Conservation (phyloP, 2,888 invertebrate species). For the Lasioglossum leucozonium region DNA sequence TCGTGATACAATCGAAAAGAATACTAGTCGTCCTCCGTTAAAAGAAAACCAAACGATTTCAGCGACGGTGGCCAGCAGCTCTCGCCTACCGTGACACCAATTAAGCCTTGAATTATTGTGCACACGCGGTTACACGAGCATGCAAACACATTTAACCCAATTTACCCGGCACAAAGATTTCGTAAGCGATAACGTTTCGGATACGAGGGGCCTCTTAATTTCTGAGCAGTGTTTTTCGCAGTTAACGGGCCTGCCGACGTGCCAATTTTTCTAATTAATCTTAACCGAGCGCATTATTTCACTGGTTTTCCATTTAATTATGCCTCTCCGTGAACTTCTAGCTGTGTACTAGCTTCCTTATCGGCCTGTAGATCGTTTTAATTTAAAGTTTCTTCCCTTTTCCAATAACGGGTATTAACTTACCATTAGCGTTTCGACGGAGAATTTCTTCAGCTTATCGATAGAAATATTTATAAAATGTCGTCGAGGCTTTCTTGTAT, state of each 20-base stretch:
- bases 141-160: constrained; percentile 59
- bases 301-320: neutral
- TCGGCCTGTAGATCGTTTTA: neutral
- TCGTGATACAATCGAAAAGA: neutral
- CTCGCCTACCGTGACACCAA: constrained; percentile 53
- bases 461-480: neutral
- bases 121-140: constrained; percentile 51
- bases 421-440: neutral
- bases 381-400: neutral
- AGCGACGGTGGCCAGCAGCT: neutral
- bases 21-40: constrained; percentile 8
- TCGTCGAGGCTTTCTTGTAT: neutral
- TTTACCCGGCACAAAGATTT: constrained; percentile 50
- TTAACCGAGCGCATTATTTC: neutral
- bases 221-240: neutral
- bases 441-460: neutral
- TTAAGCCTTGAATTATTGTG: constrained; percentile 58
- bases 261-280: neutral
- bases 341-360: neutral
- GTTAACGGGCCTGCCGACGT: neutral
- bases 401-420: neutral
- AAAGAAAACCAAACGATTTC: constrained; percentile 39
- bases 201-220: constrained; percentile 42
- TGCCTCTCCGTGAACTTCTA: neutral
- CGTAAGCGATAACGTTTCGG: constrained; percentile 48